Evolutionary conservation across 2,797 vertebrate species (phyloP).

Genomic region (Psittacula echo): DNA sequence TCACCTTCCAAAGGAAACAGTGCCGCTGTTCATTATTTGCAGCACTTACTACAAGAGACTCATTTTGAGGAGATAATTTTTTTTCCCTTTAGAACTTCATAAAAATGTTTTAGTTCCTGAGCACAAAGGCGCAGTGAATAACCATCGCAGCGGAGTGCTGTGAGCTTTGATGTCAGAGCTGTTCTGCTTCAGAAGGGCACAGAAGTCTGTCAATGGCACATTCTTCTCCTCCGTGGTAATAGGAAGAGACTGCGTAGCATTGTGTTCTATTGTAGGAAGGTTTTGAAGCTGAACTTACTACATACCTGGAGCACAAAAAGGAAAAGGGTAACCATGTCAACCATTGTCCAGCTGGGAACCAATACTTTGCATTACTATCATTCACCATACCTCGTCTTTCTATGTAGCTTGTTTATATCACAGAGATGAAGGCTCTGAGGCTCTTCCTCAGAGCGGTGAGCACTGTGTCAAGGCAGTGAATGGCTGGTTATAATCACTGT

Average conservation of each 20-base stretch:
- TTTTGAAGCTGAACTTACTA: background rate
- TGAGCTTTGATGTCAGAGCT: conserved; percentile 12
- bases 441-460: background rate
- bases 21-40: conserved; percentile 40
- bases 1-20: conserved; percentile 15
- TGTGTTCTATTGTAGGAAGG: background rate
- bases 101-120: background rate
- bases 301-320: background rate
- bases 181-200: conserved; percentile 4
- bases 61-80: conserved; percentile 45
- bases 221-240: background rate
- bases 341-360: background rate
- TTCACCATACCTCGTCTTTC: background rate
- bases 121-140: background rate
- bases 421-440: background rate
- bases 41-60: conserved; percentile 23
- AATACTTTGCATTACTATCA: rapidly evolving
- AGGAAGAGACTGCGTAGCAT: background rate
- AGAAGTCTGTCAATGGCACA: background rate
- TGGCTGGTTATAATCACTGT: background rate
- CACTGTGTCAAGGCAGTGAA: background rate
- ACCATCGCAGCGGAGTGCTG: background rate
- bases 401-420: background rate
- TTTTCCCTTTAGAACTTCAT: conserved; percentile 39
- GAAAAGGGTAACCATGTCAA: conserved; percentile 2